Base-by-base conservation (phyloP, 2,888 invertebrate genomes). In the Molanna angustata region DNA sequence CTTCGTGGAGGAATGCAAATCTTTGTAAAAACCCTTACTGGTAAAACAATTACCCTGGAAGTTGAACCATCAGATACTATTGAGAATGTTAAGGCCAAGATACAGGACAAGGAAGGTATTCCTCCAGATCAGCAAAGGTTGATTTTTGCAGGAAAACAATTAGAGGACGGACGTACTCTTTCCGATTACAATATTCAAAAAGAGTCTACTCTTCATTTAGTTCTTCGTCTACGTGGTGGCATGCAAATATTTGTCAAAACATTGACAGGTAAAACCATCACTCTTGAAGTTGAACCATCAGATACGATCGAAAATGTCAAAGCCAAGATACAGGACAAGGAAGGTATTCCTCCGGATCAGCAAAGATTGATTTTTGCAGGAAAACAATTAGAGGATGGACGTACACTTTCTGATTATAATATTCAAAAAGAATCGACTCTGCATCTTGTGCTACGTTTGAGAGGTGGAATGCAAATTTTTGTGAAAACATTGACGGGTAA, bases 1-100 rank as follows among this genome's bases (percentile, higher is more conserved):
- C 82, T 96, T 53, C 83, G 94, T 62, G 97, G 97, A 77, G 98
- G 98, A 61, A 84, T 85, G 69, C 83, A 85, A 66, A 84, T 85
- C 62, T 82, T 78, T 62, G 78, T 79, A 4, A 79, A 79, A 63
- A 80, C 80, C 2, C 62, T 80, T 13, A 80, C 79, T 20, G 79
- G 79, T 11, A 80, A 80, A 64, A 80, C 80, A 27, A 79, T 79
- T 61, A 77, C 78, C 0, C 58, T 78, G 3, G 77, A 77, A 64
- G 76, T 77, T 1, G 80, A 82, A 62, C 74, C 80, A 1, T 78
- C 78, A 2, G 81, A 81, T 60, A 75, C 80, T 1, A 82, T 82
- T 61, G 80, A 79, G 61, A 79, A 80, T 66, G 79, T 80, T 4
- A 79, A 80, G 62, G 69, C 72, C 3, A 74, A 74, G 57, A 74